Evolutionary conservation across 2,797 vertebrate species (phyloP), one percentile per base, ranked within the genome.

Genomic region (Hyperoplus lanceolatus): DNA sequence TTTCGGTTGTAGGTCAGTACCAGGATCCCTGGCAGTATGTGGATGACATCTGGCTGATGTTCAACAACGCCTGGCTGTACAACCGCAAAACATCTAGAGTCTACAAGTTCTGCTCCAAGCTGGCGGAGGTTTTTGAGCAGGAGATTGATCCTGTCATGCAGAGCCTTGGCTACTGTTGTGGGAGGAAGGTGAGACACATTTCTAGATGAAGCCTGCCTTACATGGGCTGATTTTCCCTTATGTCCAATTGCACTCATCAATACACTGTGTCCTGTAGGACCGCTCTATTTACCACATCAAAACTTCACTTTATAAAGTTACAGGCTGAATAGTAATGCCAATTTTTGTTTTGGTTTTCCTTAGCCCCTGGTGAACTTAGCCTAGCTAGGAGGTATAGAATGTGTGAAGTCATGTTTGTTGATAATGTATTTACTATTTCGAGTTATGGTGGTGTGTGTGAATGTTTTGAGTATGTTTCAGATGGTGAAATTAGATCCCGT

Each of bases 131-230:
- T 76, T 99, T 99, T 18, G 98, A 99, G 89, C 96, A 96, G 66
- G 98, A 99, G 90, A 99, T 99, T 0, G 98, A 99, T 77, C 98
- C 98, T 0, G 98, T 99, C 78, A 99, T 99, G 98, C 97, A 99
- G 82, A 96, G 96, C 55, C 96, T 99, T 21, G 97, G 98, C 57
- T 99, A 99, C 94, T 99, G 98, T 76, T 99, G 98, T 71, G 98
- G 98, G 12, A 96, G 97, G 84, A 99, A 99, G 97, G 98, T 99
- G 91, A 29, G 91, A 51, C 11, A 0, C 8, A 29, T 13, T 29
- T n/a, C 62, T 13, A 29, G 12, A 46, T 43, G 48, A 38, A 12
- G 29, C 29, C 29, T 29, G 29, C 29, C 29, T 21, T 8, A 16
- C 16, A 46, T 10, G 4, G 16, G 4, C 4, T 39, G 8, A 4